Evolutionary conservation across 1,140 invertebrate genomes (phyloP).

Genomic region (Ditylenchus dipsaci): DNA sequence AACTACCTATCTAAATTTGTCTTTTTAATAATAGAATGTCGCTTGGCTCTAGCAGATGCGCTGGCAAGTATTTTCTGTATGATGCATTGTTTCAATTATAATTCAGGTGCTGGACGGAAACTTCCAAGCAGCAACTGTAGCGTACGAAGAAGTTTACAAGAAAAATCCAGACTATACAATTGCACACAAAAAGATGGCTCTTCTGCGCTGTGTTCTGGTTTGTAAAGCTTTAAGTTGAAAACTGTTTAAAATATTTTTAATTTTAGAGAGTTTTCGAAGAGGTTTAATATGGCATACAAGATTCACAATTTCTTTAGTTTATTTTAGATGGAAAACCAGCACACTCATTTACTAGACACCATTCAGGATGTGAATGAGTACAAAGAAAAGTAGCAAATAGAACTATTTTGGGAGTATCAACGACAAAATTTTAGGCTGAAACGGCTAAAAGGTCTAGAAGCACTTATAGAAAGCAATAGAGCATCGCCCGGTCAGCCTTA

Average conservation of each 20-base stretch:
- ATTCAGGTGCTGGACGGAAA: conserved; percentile 13
- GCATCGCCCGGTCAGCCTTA: background rate
- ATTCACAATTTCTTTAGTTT: background rate
- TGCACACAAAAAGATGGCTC: background rate
- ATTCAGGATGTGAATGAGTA: conserved; percentile 11
- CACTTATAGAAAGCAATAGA: conserved; percentile 5
- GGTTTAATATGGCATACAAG: background rate
- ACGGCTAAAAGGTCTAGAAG: conserved; percentile 5
- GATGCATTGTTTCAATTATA: background rate
- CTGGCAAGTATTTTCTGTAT: background rate
- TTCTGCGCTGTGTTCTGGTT: conserved; percentile 1
- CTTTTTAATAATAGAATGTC: no score
- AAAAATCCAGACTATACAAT: background rate
- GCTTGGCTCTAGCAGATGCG: conserved; percentile 10
- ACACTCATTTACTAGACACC: conserved; percentile 9
- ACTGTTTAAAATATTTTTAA: background rate
- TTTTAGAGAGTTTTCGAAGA: conserved; percentile 6
- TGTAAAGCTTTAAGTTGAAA: background rate
- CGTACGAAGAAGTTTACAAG: conserved; percentile 4
- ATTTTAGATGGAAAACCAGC: conserved; percentile 22
- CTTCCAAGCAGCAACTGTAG: background rate
- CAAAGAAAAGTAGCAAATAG: conserved; percentile 8
- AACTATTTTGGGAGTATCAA: background rate
- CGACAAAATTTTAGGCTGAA: conserved; percentile 4
- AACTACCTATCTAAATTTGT: no score